Evolutionary conservation across 2,888 invertebrate species (phyloP).

Genomic region (Amphimallon solstitiale): DNA sequence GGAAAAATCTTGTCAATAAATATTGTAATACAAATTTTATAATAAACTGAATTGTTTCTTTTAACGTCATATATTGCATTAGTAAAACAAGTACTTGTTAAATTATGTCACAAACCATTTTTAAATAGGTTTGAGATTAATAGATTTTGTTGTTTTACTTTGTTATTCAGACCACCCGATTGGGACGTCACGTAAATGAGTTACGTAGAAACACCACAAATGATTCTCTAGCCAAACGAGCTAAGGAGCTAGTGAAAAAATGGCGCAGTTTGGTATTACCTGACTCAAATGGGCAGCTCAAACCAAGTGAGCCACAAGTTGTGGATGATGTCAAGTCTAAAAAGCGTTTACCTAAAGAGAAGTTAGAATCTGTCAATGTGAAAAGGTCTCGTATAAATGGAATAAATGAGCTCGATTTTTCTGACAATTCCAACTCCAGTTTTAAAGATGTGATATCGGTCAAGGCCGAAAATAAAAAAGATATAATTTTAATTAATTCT

Average conservation of each 20-base stretch:
- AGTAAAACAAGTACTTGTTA: too few species aligned
- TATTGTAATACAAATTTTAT: too few species aligned
- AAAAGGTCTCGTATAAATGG: conserved; percentile 66
- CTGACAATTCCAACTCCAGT: conserved; percentile 63
- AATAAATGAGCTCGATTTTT: conserved; percentile 58
- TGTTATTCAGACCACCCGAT: conserved; percentile 83
- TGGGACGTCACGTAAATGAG: conserved; percentile 94
- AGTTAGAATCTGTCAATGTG: conserved; percentile 51
- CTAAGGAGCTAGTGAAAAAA: conserved; percentile 90
- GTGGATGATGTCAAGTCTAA: conserved; percentile 42
- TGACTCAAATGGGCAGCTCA: conserved; percentile 60
- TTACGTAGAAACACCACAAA: conserved; percentile 86
- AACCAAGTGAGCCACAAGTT: conserved; percentile 42
- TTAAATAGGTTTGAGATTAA: too few species aligned
- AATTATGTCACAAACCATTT: too few species aligned
- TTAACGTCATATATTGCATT: too few species aligned
- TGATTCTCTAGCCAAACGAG: conserved; percentile 85
- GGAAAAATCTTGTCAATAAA: too few species aligned
- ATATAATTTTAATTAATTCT: conserved; percentile 59
- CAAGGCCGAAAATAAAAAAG: conserved; percentile 38
- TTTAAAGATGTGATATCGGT: conserved; percentile 56
- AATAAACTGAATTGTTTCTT: too few species aligned
- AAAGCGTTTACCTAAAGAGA: conserved; percentile 43
- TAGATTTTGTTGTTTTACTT: conserved; percentile 11
- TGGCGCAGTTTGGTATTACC: conserved; percentile 91